phyloP scores from a whole-genome alignment of 2,113 vertebrate genomes.

The Sinocyclocheilus anophthalmus region DNA sequence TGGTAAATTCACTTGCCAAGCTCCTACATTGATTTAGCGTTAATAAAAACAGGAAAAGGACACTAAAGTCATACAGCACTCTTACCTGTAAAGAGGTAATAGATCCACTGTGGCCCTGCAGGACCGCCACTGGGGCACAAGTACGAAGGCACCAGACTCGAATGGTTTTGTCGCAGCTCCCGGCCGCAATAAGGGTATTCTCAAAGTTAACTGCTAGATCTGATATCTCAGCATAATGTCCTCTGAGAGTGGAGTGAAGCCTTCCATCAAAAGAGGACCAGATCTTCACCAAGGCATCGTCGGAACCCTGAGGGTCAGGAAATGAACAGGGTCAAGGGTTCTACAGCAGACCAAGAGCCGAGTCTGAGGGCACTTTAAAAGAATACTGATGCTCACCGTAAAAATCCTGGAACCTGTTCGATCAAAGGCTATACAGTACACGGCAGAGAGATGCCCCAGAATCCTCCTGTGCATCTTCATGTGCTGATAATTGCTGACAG shows the following conservation, averaged over 20 bases:
- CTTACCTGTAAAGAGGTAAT: slow-evolving; percentile 96
- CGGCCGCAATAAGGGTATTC: slow-evolving; percentile 95
- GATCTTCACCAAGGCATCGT: slow-evolving; percentile 98
- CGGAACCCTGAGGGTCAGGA: slow-evolving; percentile 83
- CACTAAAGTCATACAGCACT: not conserved
- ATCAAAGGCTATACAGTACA: slow-evolving; percentile 98
- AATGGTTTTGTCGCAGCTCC: slow-evolving; percentile 97
- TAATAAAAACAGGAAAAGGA: not conserved
- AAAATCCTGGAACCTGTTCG: slow-evolving; percentile 96
- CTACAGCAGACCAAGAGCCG: not conserved
- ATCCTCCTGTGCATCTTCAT: slow-evolving; percentile 94
- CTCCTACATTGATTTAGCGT: not conserved
- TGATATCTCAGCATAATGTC: slow-evolving; percentile 96
- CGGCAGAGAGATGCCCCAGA: slow-evolving; percentile 95
- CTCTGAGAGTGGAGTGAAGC: slow-evolving; percentile 89
- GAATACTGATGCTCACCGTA: slow-evolving; percentile 83
- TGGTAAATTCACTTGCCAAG: no score
- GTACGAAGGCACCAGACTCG: slow-evolving; percentile 97
- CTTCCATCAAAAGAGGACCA: slow-evolving; percentile 96
- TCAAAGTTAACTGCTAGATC: slow-evolving; percentile 97
- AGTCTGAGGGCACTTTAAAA: not conserved
- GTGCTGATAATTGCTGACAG: slow-evolving; percentile 90
- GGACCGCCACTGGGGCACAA: slow-evolving; percentile 93
- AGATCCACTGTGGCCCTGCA: slow-evolving; percentile 94
- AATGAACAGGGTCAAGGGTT: not conserved